Base-by-base conservation (phyloP, 1,140 invertebrate species). In the Cherax destructor region DNA sequence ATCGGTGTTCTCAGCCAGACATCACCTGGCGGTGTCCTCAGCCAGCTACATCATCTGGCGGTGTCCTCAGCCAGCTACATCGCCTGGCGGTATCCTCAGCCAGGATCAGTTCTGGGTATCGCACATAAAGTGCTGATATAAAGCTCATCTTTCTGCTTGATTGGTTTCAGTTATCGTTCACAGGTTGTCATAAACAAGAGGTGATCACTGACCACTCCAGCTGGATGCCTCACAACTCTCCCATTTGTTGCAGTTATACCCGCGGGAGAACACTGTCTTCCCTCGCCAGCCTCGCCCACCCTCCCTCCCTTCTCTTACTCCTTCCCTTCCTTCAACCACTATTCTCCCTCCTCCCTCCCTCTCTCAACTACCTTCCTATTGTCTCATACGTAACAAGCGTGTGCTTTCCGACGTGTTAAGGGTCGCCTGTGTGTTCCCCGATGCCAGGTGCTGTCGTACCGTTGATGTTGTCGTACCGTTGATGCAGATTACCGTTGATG, bases 201-300 rank as follows among this genome's bases (percentile, higher is more conserved):
- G 59, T 91, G 86, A 91, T 85, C 74, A 91, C 83, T 69, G 88
- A 21, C 74, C 74, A 83, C 88, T 41, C 16, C 30, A 69, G 72
- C 83, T 50, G 50, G 88, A 86, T 84, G 83, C 88, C 83, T 91
- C 88, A 91, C 74, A 91, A 91, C 88, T 91, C 88, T 85, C 88
- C 85, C 88, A 91, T 91, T 85, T 47, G 9, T 21, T 49, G 85
- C 83, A 91, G 85, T 91, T 91, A 91, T 91, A 72, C 61, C 16
- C 18, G 30, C 30, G 30, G 72, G 56, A 91, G 88, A 91, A 91
- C 72, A 91, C 88, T 85, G 83, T 61, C 56, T 91, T 91, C 86
- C 74, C 76, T 47, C 72, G 49, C 52, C 18, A 24, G 50, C 61
- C 9, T n/a, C 59, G 6, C 30, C 72, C 52, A 16, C 69, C 47